A percentile compares a stretch with the other conserved stretches of the same genome.
These are phyloP conservation scores for Cantharis flavilabris DNA, from an alignment of 2,888 invertebrate genomes.

Conservation along the genomic window DNA sequence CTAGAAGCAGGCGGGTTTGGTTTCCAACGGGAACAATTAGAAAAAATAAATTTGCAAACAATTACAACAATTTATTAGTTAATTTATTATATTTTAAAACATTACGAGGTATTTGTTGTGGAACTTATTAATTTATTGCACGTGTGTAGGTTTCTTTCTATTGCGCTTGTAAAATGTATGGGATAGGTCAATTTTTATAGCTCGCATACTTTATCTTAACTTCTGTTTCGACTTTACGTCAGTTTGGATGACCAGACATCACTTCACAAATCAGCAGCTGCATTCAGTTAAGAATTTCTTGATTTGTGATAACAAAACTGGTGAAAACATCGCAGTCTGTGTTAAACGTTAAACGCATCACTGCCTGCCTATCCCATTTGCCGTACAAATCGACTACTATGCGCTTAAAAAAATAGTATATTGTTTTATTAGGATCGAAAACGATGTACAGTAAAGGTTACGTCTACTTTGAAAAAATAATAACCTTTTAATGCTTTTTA, in stretches of 20 bases:
- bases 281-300: constrained; percentile 26
- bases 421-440: too few relatives aligned
- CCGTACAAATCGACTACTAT: neutral
- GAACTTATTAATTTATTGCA: constrained; percentile 7
- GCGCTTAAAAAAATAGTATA: too few relatives aligned
- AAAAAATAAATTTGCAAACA: neutral
- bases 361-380: constrained; percentile 15
- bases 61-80: neutral
- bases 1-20: neutral
- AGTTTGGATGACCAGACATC: constrained; percentile 29
- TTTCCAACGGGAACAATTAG: neutral
- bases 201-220: neutral
- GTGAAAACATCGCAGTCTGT: constrained; percentile 32
- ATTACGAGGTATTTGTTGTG: neutral
- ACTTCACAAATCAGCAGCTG: constrained; percentile 35
- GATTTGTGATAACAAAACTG: constrained; percentile 30
- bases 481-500: too few relatives aligned
- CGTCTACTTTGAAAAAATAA: too few relatives aligned
- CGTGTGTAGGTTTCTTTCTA: neutral
- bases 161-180: neutral
- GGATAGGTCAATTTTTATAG: constrained; percentile 4
- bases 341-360: constrained; percentile 33
- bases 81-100: neutral
- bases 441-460: too few relatives aligned
- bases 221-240: constrained; percentile 20